These are phyloP conservation scores for Indri indri DNA, from an alignment of 2,113 vertebrate species.

Conservation along the genomic window DNA sequence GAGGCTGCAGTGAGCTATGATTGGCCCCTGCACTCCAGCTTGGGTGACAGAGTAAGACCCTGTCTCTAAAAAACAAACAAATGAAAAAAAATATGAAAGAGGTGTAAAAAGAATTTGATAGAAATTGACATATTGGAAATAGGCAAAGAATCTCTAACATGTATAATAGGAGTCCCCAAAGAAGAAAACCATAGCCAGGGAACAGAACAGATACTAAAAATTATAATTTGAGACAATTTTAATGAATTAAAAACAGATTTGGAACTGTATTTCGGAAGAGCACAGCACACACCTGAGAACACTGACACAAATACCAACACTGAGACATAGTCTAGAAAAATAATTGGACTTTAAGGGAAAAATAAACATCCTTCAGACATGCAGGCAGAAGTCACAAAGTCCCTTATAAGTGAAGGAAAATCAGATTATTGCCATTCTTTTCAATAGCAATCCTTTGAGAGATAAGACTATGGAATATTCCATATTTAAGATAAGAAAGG, in stretches of 20 bases:
- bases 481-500: neutral
- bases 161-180: neutral
- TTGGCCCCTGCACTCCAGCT: too few species aligned
- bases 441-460: neutral
- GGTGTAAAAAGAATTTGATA: neutral
- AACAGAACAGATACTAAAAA: neutral
- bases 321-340: neutral
- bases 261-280: neutral
- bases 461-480: neutral
- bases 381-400: neutral
- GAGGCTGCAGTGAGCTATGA: neutral
- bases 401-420: neutral
- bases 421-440: neutral
- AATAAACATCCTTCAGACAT: neutral
- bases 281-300: neutral
- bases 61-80: neutral
- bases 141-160: neutral
- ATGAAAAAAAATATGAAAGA: neutral
- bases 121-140: neutral
- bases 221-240: neutral
- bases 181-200: neutral
- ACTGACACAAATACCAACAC: neutral
- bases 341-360: neutral
- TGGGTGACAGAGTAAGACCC: neutral
- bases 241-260: conserved; percentile 7